Base-by-base conservation (phyloP, 2,797 vertebrate genomes). In the Malacoraja senta region DNA sequence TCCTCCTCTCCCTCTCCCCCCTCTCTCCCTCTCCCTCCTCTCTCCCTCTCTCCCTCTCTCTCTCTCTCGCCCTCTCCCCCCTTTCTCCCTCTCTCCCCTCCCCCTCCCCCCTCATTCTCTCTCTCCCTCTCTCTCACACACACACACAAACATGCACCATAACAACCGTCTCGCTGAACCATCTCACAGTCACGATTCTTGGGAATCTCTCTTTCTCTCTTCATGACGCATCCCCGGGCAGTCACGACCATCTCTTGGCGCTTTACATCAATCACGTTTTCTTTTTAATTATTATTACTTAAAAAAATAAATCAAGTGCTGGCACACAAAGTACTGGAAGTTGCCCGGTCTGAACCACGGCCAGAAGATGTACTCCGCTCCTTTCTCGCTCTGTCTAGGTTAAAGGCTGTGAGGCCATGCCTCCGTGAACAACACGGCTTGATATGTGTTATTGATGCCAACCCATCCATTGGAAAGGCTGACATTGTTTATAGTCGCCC, bases 171-270 rank as follows among this genome's bases (percentile, higher is more conserved):
- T 38, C 35, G 10, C 90, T 72, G 24, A 10, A 13, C 68, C 38
- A 91, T 74, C 74, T 74, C 38, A 74, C 12, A 91, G 90, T 91
- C 90, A 91, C 90, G 90, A 91, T 91, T 91, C 53, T 35, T 53
- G 65, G 90, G 90, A 91, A 72, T 44, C 90, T 91, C 90, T 38
- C 9, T 72, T 68, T 91, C 90, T 74, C 21, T 71, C 21, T 26
- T 2, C 68, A 91, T 91, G 90, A 91, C 68, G 90, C 90, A 91
- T 74, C 21, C 35, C 68, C 15, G 21, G 24, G 68, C 90, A 91
- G 90, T 91, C 90, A 91, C 90, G 90, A 91, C 90, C 44, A 17
- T 10, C 32, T 26, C 68, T 74, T 68, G 7, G 1, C 38, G 32
- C 38, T 74, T 8, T 72, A 26, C 88, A 91, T 74, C 68, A 74